Evolutionary conservation across 2,113 vertebrate species (phyloP).

Genomic region (Turdus rufiventris): DNA sequence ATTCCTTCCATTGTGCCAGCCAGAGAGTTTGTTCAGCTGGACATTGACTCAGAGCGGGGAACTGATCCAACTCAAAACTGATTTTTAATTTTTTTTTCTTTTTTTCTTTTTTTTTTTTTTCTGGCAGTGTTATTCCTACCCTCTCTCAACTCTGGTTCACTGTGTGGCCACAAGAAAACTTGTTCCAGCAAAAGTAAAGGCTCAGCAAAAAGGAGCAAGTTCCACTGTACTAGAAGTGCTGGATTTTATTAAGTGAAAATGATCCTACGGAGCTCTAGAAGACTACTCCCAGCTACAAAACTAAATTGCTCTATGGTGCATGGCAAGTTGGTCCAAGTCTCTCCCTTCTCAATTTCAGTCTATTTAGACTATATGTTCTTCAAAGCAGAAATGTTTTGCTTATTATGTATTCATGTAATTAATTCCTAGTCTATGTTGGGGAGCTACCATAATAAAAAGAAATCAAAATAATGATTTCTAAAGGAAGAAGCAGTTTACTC

Average conservation of each 20-base stretch:
- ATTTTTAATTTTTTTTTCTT: not conserved
- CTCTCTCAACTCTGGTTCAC: not conserved
- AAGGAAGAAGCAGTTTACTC: not conserved
- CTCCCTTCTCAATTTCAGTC: not conserved
- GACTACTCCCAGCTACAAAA: not conserved
- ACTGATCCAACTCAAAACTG: not conserved
- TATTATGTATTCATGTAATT: not conserved
- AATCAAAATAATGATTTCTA: not conserved
- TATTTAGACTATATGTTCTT: not conserved
- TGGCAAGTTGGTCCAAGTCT: not conserved
- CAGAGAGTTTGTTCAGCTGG: constrained; percentile 14
- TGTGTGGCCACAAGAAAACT: not conserved
- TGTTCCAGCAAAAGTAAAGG: constrained; percentile 5
- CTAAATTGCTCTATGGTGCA: not conserved
- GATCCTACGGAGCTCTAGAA: not conserved
- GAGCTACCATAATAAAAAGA: not conserved
- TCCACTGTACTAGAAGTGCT: not conserved
- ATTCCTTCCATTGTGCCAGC: constrained; percentile 27
- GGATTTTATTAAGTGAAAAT: constrained; percentile 31
- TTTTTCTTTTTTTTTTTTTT: not conserved
- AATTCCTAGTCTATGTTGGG: not conserved
- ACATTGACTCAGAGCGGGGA: constrained; percentile 17
- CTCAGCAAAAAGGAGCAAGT: constrained; percentile 7
- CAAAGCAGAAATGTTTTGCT: not conserved
- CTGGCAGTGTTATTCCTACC: not conserved